phyloP scores from a whole-genome alignment of 2,888 invertebrate genomes.

The Neuroscelio doddi region DNA sequence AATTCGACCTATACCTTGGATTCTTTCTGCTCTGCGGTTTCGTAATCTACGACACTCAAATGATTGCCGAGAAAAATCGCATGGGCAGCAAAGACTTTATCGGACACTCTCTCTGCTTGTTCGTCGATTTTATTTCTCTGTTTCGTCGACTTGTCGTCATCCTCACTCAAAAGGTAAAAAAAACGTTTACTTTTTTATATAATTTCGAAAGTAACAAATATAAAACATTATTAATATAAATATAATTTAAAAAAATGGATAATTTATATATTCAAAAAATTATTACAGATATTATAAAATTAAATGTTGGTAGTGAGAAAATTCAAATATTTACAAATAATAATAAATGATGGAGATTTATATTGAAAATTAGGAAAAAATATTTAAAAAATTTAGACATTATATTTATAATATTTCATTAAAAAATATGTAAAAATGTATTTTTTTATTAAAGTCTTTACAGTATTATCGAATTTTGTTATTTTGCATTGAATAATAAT shows the following conservation, averaged over 20 bases:
- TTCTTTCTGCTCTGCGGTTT: constrained; percentile 94
- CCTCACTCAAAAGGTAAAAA: constrained; percentile 92
- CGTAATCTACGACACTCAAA: constrained; percentile 97
- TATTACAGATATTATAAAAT: no score
- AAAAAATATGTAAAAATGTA: no score
- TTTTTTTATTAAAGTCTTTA: no score
- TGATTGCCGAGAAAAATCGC: constrained; percentile 93
- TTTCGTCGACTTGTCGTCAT: constrained; percentile 94
- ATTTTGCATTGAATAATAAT: no score
- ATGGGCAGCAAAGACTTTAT: constrained; percentile 95
- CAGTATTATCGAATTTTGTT: no score
- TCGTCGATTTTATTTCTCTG: constrained; percentile 95
- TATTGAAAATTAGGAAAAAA: no score
- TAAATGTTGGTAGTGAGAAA: not conserved
- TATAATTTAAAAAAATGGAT: constrained; percentile 2
- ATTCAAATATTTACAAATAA: no score
- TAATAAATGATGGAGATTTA: no score
- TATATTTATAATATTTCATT: no score
- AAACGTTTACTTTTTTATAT: no score
- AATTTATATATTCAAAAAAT: no score
- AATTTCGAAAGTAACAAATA: not conserved
- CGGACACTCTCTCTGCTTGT: constrained; percentile 92
- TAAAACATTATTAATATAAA: not conserved
- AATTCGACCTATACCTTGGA: constrained; percentile 91
- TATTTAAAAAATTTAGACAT: no score